These are phyloP conservation scores for Spondyliosoma cantharus DNA, from an alignment of 2,797 vertebrate species.

Conservation along the genomic window DNA sequence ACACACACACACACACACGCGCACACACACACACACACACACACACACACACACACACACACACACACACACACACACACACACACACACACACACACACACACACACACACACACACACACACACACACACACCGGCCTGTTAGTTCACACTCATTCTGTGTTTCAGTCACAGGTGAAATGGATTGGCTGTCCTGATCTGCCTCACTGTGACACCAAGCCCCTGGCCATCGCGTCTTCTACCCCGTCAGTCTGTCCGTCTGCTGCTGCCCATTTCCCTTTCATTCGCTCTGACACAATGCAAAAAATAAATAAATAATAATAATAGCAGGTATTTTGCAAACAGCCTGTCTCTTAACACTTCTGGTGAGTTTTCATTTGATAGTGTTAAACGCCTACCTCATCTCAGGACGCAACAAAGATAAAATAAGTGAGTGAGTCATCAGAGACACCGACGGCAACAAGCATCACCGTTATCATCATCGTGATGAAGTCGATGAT, in stretches of 20 bases:
- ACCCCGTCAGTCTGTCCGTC: conserved; percentile 23
- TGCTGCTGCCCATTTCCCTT: neutral
- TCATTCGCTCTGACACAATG: conserved; percentile 8
- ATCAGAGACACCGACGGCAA: conserved; percentile 9
- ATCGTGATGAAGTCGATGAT: neutral
- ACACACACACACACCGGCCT: conserved; percentile 25
- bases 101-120: too few species aligned
- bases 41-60: too few species aligned
- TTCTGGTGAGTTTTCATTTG: conserved; percentile 26
- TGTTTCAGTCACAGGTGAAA: conserved; percentile 48
- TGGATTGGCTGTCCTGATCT: conserved; percentile 29
- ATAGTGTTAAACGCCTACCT: conserved; percentile 27
- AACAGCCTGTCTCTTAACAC: conserved; percentile 14
- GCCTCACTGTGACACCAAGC: conserved; percentile 43
- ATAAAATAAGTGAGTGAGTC: conserved; percentile 50
- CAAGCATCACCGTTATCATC: neutral
- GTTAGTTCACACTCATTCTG: conserved; percentile 48
- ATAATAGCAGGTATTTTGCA: conserved; percentile 5
- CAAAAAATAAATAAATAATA: neutral
- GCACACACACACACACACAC: too few species aligned
- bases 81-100: neutral
- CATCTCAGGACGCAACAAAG: conserved; percentile 5
- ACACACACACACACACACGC: too few species aligned
- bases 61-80: conserved; percentile 29
- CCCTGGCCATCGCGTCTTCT: conserved; percentile 27